Percentiles rank a stretch among this genome's conserved stretches.
These are phyloP conservation scores for Globia sparganii DNA, from an alignment of 2,888 invertebrate species.

Conservation along the genomic window DNA sequence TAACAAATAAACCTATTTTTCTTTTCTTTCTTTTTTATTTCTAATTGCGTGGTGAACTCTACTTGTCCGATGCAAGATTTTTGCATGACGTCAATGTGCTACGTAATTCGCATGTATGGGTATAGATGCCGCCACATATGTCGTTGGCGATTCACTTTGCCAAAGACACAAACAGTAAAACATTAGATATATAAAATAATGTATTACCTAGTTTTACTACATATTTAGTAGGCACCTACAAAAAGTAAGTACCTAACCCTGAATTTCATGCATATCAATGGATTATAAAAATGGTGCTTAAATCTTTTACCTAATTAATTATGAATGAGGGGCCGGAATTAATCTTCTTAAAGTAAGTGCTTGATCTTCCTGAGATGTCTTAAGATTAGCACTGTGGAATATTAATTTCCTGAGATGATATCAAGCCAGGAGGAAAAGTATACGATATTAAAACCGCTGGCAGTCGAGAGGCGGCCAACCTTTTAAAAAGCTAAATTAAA, in stretches of 20 bases:
- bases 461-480: conserved; percentile 24
- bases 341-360: conserved; percentile 56
- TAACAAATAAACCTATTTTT: too few species aligned
- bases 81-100: too few species aligned
- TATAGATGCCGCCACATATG: too few species aligned
- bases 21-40: too few species aligned
- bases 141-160: background rate
- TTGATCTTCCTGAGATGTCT: conserved; percentile 59
- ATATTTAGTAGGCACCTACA: conserved; percentile 3
- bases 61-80: too few species aligned
- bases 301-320: conserved; percentile 55
- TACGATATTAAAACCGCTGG: conserved; percentile 43
- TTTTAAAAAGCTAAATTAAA: conserved; percentile 48
- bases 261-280: conserved; percentile 28
- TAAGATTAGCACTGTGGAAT: conserved; percentile 61
- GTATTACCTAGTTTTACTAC: background rate
- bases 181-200: conserved; percentile 8
- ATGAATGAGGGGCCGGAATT: conserved; percentile 57
- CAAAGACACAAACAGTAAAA: background rate
- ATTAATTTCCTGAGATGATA: conserved; percentile 62
- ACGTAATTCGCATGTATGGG: too few species aligned
- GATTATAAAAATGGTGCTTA: conserved; percentile 43
- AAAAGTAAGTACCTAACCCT: background rate
- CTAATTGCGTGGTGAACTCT: too few species aligned
- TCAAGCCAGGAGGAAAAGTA: conserved; percentile 50